Evolutionary conservation across 2,888 invertebrate species (phyloP).

Genomic region (Lissonota sp.): DNA sequence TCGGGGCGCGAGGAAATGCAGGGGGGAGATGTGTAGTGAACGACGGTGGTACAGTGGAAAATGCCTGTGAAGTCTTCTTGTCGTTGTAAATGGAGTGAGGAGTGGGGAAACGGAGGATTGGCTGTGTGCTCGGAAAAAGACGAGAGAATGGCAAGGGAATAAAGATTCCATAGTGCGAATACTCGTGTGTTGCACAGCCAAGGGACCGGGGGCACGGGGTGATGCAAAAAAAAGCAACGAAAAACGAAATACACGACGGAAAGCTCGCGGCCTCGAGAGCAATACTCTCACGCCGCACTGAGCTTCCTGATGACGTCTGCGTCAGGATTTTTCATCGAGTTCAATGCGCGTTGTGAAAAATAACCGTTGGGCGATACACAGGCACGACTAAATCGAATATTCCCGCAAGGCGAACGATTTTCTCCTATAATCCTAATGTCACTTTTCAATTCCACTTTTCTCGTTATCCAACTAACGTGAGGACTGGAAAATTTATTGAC

Average conservation of each 20-base stretch:
- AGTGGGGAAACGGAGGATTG: conserved; percentile 33
- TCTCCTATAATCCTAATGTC: not conserved
- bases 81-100: conserved; percentile 43
- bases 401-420: conserved; percentile 23
- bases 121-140: conserved; percentile 58
- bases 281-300: conserved; percentile 76
- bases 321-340: conserved; percentile 78
- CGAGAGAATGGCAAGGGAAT: conserved; percentile 55
- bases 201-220: not conserved
- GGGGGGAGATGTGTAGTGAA: not conserved
- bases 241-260: conserved; percentile 56
- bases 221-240: conserved; percentile 23
- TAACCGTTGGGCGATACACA: conserved; percentile 43
- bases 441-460: too few species aligned
- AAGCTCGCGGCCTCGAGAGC: conserved; percentile 46
- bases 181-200: conserved; percentile 32
- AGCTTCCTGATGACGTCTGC: conserved; percentile 75
- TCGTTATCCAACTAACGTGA: too few species aligned
- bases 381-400: conserved; percentile 50
- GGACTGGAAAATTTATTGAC: too few species aligned
- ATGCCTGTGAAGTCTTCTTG: conserved; percentile 45
- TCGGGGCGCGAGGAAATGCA: conserved; percentile 33
- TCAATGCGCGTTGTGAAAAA: conserved; percentile 68
- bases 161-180: conserved; percentile 64
- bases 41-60: conserved; percentile 35